A percentile compares a stretch with the other conserved stretches of the same genome.
phyloP scores from a whole-genome alignment of 2,113 vertebrate species.

The Eublepharis macularius region DNA sequence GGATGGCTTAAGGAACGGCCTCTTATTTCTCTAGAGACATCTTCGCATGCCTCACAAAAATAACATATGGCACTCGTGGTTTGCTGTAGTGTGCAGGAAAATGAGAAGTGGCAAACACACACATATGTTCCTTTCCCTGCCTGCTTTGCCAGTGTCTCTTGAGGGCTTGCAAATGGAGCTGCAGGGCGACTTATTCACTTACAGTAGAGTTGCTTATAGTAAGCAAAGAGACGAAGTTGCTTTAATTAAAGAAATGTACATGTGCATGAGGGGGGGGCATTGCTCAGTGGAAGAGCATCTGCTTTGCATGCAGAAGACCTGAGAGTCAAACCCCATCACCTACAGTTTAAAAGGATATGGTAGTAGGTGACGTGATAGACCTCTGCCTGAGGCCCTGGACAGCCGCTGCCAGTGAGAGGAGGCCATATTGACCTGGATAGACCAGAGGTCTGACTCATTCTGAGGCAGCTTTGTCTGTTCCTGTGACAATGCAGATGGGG shows the following conservation, averaged over 20 bases:
- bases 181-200: not conserved
- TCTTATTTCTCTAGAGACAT: not conserved
- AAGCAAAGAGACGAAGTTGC: not conserved
- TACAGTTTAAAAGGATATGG: no score
- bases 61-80: not conserved
- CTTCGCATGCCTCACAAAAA: not conserved
- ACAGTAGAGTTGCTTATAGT: accelerated
- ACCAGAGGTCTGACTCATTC: no score
- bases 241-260: not conserved
- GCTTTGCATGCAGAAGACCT: no score
- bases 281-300: no score
- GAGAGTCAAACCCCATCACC: no score
- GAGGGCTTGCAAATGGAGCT: not conserved
- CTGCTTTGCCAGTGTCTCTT: not conserved
- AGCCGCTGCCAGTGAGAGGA: no score
- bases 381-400: no score
- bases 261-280: not conserved
- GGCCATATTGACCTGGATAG: no score
- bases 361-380: no score
- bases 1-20: not conserved
- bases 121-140: not conserved
- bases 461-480: no score
- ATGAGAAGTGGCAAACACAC: not conserved
- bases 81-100: not conserved
- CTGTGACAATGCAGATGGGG: not conserved